Base-by-base conservation (phyloP, 2,797 vertebrate species). In the Mareca strepera region DNA sequence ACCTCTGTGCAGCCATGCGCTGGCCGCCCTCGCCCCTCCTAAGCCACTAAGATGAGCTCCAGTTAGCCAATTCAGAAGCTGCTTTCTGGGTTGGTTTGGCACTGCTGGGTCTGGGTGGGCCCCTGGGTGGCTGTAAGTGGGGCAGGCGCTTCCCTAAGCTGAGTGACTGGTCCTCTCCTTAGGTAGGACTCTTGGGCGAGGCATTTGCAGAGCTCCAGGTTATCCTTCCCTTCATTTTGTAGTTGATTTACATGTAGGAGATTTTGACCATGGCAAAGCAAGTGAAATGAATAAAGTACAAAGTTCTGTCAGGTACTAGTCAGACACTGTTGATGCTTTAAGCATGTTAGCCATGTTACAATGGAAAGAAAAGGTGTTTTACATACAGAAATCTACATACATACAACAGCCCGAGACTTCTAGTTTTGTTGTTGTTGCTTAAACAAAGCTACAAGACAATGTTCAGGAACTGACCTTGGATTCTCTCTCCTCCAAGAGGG, bases 261-360 rank as follows among this genome's bases (percentile, higher is more conserved):
- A 98, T 99, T 99, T 98, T 97, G 98, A 99, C 98, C 98, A 98
- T 99, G 99, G 98, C 97, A 98, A 98, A 99, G 99, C 99, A 98
- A 98, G 98, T 99, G 99, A 98, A 98, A 99, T 99, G 99, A 99
- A 98, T 98, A 99, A 97, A 99, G 97, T 98, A 99, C 99, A 98
- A 98, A 98, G 98, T 99, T 98, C 98, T 97, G 98, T 99, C 98
- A 98, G 98, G 98, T 99, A 99, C 98, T 98, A 99, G 98, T 99
- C 98, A 98, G 98, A 99, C 98, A 98, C 98, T 98, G 99, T 98
- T 97, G 99, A 99, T 98, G 99, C 98, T 98, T 98, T 97, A 98
- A 98, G 97, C 98, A 98, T 98, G 98, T 98, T 98, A 98, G 98
- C 98, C 98, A 99, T 98, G 98, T 99, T 99, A 99, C 98, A 99